Conservation (phyloP, 2,113 vertebrate genomes). For the Hypanus sabinus region DNA sequence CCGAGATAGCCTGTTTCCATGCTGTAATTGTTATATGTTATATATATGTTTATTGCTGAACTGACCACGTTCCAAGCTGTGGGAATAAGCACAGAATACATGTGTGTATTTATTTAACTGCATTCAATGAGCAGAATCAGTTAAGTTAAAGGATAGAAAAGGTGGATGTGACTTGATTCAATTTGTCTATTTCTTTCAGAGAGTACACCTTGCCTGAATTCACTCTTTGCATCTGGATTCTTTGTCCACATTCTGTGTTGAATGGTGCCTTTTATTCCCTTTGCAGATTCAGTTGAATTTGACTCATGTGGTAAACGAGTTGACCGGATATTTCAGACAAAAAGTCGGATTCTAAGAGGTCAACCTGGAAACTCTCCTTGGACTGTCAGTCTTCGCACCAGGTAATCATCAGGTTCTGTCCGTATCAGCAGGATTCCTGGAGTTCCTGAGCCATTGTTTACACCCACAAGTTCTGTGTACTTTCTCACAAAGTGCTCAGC, state of each 20-base stretch:
- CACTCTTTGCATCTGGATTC: not conserved
- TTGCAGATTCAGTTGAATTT: slow-evolving; percentile 65
- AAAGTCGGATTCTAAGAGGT: slow-evolving; percentile 67
- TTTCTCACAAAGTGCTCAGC: not conserved
- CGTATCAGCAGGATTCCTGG: not conserved
- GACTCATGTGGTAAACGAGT: slow-evolving; percentile 76
- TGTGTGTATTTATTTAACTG: no score
- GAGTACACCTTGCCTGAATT: not conserved
- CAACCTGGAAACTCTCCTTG: slow-evolving; percentile 84
- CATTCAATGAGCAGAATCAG: no score
- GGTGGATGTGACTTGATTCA: no score
- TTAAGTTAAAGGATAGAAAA: no score
- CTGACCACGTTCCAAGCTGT: no score
- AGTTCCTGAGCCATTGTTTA: not conserved
- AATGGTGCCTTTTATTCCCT: not conserved
- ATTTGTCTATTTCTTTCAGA: no score
- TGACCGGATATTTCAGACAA: slow-evolving; percentile 43
- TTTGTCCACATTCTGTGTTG: not conserved
- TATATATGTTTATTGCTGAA: no score
- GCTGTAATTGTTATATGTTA: no score
- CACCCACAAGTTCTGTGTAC: not conserved
- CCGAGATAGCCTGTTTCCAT: no score
- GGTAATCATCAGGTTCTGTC: slow-evolving; percentile 52
- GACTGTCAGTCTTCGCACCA: slow-evolving; percentile 89
- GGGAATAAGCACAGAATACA: no score